phyloP scores from a whole-genome alignment of 30 jellyfish, hydroid and myxozoan genomes.

The Aurelia sp. region DNA sequence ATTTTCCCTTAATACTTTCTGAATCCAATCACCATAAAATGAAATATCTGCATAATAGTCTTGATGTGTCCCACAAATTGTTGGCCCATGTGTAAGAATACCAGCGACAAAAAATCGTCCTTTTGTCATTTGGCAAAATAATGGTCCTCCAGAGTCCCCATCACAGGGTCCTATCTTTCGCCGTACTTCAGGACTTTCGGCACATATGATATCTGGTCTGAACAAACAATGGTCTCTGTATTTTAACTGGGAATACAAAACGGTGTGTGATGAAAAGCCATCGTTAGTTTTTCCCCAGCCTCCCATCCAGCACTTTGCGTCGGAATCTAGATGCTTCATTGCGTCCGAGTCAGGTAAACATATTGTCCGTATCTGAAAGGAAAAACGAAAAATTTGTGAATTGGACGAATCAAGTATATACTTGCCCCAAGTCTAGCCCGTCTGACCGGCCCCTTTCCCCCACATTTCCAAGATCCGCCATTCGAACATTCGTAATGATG shows the following conservation, averaged over 20 bases:
- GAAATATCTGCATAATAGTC: slow-evolving; percentile 57
- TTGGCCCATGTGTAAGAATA: slow-evolving; percentile 70
- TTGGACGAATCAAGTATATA: not conserved
- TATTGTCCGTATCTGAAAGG: slow-evolving; percentile 27
- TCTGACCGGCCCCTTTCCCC: too few relatives aligned
- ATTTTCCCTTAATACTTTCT: slow-evolving; percentile 21
- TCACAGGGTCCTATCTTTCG: slow-evolving; percentile 69
- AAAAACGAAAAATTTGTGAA: not conserved
- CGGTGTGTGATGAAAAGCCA: slow-evolving; percentile 31
- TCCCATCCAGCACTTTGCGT: slow-evolving; percentile 78
- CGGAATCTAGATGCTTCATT: not conserved
- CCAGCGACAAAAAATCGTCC: slow-evolving; percentile 72
- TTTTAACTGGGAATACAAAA: slow-evolving; percentile 33
- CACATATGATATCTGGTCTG: slow-evolving; percentile 67
- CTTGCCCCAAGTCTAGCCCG: too few relatives aligned
- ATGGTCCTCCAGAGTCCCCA: slow-evolving; percentile 86
- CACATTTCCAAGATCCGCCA: too few relatives aligned
- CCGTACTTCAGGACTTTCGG: slow-evolving; percentile 47
- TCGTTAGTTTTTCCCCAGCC: slow-evolving; percentile 76
- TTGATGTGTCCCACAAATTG: slow-evolving; percentile 62
- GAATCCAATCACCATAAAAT: slow-evolving; percentile 52
- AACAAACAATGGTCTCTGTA: slow-evolving; percentile 54
- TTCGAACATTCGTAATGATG: too few relatives aligned
- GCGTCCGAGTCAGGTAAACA: slow-evolving; percentile 54
- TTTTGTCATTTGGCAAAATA: slow-evolving; percentile 50